Evolutionary conservation across 1,140 invertebrate genomes (phyloP).

Genomic region (Triops longicaudatus): DNA sequence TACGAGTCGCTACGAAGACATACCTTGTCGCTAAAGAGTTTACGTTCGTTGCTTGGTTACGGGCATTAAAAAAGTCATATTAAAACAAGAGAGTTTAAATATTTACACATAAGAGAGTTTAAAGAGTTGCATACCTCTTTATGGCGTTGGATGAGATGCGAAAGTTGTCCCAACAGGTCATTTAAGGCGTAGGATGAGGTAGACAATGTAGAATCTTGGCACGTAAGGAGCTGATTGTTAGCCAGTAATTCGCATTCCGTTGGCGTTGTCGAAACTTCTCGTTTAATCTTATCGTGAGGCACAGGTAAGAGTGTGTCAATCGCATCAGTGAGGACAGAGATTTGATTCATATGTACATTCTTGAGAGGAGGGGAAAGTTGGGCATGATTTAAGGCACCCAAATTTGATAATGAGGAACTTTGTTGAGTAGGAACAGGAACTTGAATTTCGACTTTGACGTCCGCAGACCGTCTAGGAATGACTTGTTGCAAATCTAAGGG

Average conservation of each 20-base stretch:
- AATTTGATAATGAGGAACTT: background rate
- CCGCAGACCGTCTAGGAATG: background rate
- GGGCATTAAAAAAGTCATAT: no score
- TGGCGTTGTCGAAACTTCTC: background rate
- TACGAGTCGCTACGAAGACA: no score
- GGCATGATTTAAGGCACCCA: constrained; percentile 13
- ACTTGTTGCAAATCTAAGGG: background rate
- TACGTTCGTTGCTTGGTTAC: no score
- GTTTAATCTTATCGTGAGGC: background rate
- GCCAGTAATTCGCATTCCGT: background rate
- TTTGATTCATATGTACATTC: background rate
- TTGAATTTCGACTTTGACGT: constrained; percentile 1
- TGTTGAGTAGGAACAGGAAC: constrained; percentile 3
- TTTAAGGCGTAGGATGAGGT: background rate
- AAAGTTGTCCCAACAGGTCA: background rate
- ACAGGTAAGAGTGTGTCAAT: background rate
- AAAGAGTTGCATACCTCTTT: background rate
- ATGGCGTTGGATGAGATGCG: background rate
- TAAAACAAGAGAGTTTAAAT: no score
- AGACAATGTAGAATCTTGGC: background rate
- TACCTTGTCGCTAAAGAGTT: no score
- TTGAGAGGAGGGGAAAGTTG: background rate
- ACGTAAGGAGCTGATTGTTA: background rate
- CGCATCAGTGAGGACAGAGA: background rate
- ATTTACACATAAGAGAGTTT: no score